Base-by-base conservation (phyloP, 2,113 vertebrate genomes). In the Trematomus loennbergii region DNA sequence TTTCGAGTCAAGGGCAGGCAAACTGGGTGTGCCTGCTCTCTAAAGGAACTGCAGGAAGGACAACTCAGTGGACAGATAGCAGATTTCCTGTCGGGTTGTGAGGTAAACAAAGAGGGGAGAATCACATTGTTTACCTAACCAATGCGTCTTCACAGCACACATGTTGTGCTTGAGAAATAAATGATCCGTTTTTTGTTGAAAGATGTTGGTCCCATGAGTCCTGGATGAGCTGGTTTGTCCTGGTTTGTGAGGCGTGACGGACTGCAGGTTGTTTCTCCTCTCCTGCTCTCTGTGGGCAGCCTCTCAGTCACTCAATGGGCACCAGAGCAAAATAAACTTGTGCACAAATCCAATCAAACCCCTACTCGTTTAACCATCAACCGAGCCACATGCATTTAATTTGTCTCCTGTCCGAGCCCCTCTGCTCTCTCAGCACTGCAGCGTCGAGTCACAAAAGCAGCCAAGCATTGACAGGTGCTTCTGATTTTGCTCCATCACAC, bases 301-400 rank as follows among this genome's bases (percentile, higher is more conserved):
- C 58, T 75, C 53, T 75, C 66, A 78, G 29, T 86, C 73, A 83
- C 61, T 84, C 63, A 78, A 12, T 1, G 63, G 53, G 66, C 69
- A 81, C 55, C 12, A 20, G 60, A 73, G 80, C 83, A 80, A 57
- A 62, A 70, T 65, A 66, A 62, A 13, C 29, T 18, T 43, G 66
- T 53, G 62, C 82, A 77, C 81, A 83, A 81, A 89, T 83, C 81
- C 69, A 87, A 78, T 85, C 84, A 78, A 75, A 86, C 50, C 81
- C 66, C 58, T 40, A 29, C 74, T 87, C 16, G 13, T 82, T 82
- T 87, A 78, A 76, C 64, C 64, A 58, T 82, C 85, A 75, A 63
- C 83, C 52, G 13, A 36, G 61, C 46, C 84, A 88, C 84, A 71
- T 74, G 79, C 79, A 52, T 78, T 91, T 76, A 69, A 86, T 83